Conservation (phyloP, 2,113 vertebrate species). For the Ctenodactylus gundi region DNA sequence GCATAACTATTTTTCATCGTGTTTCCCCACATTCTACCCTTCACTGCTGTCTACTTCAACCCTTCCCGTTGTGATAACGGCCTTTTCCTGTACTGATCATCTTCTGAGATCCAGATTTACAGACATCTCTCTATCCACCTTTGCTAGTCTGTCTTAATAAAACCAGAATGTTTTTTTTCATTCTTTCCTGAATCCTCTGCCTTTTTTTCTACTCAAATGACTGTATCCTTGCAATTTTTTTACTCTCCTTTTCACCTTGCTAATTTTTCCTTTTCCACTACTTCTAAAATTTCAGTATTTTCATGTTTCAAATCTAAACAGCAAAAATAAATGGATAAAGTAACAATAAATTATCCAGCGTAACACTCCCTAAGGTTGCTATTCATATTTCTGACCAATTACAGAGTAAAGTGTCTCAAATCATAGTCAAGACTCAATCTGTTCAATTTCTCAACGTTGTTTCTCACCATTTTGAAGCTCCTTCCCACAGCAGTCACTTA, state of each 20-base stretch:
- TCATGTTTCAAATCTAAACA: not conserved
- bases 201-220: not conserved
- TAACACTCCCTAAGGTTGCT: not conserved
- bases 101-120: not conserved
- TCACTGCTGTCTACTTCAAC: not conserved
- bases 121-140: not conserved
- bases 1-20: not conserved
- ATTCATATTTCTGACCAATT: not conserved
- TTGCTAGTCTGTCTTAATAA: not conserved
- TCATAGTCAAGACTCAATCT: not conserved
- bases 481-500: rapidly evolving
- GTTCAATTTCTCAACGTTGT: not conserved
- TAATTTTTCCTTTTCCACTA: not conserved
- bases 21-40: not conserved
- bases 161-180: not conserved
- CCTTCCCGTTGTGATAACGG: not conserved
- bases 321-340: not conserved
- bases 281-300: not conserved
- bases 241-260: not conserved
- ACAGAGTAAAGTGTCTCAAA: not conserved
- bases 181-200: not conserved
- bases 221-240: not conserved
- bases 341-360: not conserved
- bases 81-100: not conserved
- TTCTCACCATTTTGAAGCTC: not conserved